These are phyloP conservation scores for Dallia pectoralis DNA, from an alignment of 2,797 vertebrate genomes.

Conservation along the genomic window DNA sequence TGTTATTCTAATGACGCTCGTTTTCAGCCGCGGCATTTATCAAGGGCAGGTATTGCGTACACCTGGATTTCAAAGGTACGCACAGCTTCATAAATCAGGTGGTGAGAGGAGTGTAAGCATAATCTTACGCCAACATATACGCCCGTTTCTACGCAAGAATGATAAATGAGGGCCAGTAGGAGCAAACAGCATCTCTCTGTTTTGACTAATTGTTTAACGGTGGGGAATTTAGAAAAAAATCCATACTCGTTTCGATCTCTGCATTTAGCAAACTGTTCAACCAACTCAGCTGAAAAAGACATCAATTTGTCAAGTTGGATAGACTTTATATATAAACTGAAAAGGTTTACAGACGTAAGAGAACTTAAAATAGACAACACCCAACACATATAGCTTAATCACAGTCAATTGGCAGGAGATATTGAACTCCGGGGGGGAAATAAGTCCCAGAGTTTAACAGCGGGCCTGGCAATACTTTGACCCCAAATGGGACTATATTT, in stretches of 20 bases:
- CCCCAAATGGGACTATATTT: neutral
- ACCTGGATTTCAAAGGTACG: too few relatives aligned
- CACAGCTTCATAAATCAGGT: too few relatives aligned
- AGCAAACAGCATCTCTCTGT: neutral
- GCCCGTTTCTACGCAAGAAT: too few relatives aligned
- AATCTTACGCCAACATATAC: too few relatives aligned
- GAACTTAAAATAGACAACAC: neutral
- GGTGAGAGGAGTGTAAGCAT: too few relatives aligned
- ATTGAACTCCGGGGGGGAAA: neutral
- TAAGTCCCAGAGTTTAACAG: neutral
- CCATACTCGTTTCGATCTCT: neutral
- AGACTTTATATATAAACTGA: conserved; percentile 11
- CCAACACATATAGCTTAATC: conserved; percentile 10
- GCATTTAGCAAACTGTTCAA: neutral
- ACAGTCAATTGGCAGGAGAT: conserved; percentile 28
- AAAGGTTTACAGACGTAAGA: conserved; percentile 14
- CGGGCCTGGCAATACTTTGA: neutral
- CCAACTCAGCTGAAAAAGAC: neutral
- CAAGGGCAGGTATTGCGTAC: too few relatives aligned
- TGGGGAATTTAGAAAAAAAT: neutral
- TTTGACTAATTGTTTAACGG: neutral
- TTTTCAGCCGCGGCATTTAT: too few relatives aligned
- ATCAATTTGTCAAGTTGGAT: neutral
- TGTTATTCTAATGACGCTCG: too few relatives aligned
- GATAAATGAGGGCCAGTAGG: too few relatives aligned